A percentile compares a stretch with the other conserved stretches of the same genome.
Evolutionary conservation across 2,113 vertebrate genomes (phyloP).

Genomic region (Leucosticte australis): DNA sequence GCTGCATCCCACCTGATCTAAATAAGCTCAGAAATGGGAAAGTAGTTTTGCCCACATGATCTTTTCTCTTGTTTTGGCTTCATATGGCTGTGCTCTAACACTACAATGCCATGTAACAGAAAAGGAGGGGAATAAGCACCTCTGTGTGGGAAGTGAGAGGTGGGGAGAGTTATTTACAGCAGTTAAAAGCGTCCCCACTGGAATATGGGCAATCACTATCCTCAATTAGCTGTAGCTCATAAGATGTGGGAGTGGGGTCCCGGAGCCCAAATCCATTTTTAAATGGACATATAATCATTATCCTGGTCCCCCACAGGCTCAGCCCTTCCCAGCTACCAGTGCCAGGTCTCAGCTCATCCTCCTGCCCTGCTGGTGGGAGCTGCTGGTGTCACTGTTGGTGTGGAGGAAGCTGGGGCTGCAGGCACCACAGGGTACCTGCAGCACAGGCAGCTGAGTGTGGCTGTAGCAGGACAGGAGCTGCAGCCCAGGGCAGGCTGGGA

Average conservation of each 20-base stretch:
- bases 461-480: neutral
- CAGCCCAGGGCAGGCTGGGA: neutral
- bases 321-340: neutral
- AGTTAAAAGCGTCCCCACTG: neutral
- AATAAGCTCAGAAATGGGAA: neutral
- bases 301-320: neutral
- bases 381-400: neutral
- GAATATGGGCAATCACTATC: neutral
- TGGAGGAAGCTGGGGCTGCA: neutral
- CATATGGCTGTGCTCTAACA: neutral
- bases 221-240: neutral
- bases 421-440: neutral
- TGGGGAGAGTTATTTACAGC: neutral
- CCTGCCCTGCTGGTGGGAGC: neutral
- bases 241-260: neutral
- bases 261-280: neutral
- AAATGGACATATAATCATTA: neutral
- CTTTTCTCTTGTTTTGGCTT: neutral
- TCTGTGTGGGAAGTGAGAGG: neutral
- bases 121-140: neutral
- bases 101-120: fast-evolving
- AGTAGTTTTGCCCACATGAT: neutral
- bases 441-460: neutral
- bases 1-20: neutral
- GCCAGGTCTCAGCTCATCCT: neutral